phyloP scores from a whole-genome alignment of 2,888 invertebrate genomes.

The Hirtodrosophila histrioides region DNA sequence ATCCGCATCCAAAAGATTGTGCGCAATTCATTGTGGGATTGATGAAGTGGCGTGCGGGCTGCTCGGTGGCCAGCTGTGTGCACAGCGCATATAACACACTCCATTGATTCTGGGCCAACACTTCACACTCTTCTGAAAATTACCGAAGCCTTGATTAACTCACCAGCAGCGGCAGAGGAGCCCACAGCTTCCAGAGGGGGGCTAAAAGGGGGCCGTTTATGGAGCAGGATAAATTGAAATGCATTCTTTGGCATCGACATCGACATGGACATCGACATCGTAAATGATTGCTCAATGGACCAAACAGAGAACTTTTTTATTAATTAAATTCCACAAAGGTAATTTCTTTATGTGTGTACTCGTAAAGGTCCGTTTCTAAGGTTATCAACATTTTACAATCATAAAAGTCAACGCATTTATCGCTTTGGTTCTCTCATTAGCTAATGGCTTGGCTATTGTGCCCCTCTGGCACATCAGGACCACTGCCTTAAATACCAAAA shows the following conservation, averaged over 20 bases:
- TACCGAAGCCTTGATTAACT: constrained; percentile 76
- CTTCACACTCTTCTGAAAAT: constrained; percentile 72
- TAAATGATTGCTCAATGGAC: constrained; percentile 67
- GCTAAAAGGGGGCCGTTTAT: constrained; percentile 19
- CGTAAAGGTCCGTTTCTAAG: constrained; percentile 1
- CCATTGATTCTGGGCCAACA: constrained; percentile 72
- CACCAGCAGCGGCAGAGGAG: constrained; percentile 35
- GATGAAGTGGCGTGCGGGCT: constrained; percentile 60
- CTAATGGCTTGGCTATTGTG: constrained; percentile 60
- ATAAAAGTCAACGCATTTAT: constrained; percentile 41
- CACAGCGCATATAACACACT: constrained; percentile 68
- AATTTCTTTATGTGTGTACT: constrained; percentile 27
- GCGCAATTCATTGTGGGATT: constrained; percentile 55
- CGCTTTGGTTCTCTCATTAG: constrained; percentile 59
- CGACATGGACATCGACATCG: constrained; percentile 17
- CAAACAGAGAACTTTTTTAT: constrained; percentile 54
- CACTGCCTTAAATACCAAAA: constrained; percentile 36
- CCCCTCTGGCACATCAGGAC: not conserved
- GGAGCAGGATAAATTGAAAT: constrained; percentile 67
- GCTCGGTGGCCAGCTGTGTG: constrained; percentile 52
- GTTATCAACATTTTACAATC: constrained; percentile 32
- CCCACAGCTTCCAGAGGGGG: not conserved
- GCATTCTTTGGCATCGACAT: constrained; percentile 52
- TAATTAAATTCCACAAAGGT: constrained; percentile 74
- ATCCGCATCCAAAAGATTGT: constrained; percentile 52